Conservation (phyloP, 2,888 invertebrate species). For the Hypercompe scribonia region DNA sequence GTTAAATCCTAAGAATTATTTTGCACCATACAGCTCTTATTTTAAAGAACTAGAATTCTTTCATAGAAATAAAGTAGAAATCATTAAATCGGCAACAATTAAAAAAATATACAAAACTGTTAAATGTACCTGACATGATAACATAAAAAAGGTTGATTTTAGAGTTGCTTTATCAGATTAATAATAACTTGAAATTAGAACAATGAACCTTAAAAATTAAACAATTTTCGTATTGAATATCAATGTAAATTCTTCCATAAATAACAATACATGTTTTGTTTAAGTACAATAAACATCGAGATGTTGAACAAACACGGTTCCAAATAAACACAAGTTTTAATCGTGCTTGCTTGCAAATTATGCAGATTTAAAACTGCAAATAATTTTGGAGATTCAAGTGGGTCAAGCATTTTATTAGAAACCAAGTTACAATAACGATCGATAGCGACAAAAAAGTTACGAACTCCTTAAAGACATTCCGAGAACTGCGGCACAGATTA, state of each 20-base stretch:
- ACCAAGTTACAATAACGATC: not conserved
- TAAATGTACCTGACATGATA: too few relatives aligned
- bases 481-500: constrained; percentile 50
- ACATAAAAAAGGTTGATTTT: not conserved
- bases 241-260: not conserved
- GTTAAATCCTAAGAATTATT: not conserved
- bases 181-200: not conserved
- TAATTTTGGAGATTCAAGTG: not conserved
- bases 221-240: not conserved
- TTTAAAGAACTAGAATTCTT: not conserved
- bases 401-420: constrained; percentile 1
- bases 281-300: not conserved
- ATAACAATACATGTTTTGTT: not conserved
- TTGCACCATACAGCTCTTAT: not conserved
- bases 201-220: not conserved
- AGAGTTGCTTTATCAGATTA: not conserved
- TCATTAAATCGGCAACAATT: not conserved
- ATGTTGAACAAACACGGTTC: too few relatives aligned
- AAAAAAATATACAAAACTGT: not conserved
- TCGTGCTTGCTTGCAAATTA: not conserved
- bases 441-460: constrained; percentile 9
- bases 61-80: not conserved
- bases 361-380: not conserved
- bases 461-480: constrained; percentile 47
- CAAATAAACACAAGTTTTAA: not conserved